Conservation (phyloP, 1,140 invertebrate genomes). For the Pollicipes pollicipes region DNA sequence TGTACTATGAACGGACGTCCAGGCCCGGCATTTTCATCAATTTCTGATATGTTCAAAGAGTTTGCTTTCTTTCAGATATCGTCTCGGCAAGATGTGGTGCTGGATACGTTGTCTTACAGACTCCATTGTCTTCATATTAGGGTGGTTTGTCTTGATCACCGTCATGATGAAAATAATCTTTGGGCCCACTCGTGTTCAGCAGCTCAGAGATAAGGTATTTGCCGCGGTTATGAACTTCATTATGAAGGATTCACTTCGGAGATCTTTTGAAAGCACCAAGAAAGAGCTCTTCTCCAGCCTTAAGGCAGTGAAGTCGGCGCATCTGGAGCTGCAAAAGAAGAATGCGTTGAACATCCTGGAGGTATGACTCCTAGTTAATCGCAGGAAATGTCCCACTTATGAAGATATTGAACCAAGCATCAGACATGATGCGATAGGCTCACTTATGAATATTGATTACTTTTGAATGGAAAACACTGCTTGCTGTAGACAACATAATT, state of each 20-base stretch:
- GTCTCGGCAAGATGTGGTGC: neutral
- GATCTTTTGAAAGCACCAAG: neutral
- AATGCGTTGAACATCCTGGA: conserved; percentile 12
- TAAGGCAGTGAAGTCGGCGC: conserved; percentile 1
- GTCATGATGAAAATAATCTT: neutral
- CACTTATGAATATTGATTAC: too few relatives aligned
- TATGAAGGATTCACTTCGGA: neutral
- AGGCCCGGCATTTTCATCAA: too few relatives aligned
- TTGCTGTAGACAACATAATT: too few relatives aligned
- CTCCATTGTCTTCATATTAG: neutral
- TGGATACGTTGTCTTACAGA: neutral
- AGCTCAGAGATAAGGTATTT: neutral
- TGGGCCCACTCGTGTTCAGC: neutral
- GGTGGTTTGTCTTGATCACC: neutral
- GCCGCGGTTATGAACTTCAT: neutral
- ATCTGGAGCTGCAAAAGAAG: conserved; percentile 11
- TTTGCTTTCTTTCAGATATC: too few relatives aligned
- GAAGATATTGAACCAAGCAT: too few relatives aligned
- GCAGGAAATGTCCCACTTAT: too few relatives aligned
- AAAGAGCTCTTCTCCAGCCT: conserved; percentile 8
- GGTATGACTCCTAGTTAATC: conserved; percentile 3
- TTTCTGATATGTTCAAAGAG: too few relatives aligned
- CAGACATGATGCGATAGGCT: neutral
- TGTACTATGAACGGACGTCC: too few relatives aligned
- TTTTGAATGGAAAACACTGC: too few relatives aligned